Conservation (phyloP, 2,113 vertebrate species). For the Pluvianellus socialis region DNA sequence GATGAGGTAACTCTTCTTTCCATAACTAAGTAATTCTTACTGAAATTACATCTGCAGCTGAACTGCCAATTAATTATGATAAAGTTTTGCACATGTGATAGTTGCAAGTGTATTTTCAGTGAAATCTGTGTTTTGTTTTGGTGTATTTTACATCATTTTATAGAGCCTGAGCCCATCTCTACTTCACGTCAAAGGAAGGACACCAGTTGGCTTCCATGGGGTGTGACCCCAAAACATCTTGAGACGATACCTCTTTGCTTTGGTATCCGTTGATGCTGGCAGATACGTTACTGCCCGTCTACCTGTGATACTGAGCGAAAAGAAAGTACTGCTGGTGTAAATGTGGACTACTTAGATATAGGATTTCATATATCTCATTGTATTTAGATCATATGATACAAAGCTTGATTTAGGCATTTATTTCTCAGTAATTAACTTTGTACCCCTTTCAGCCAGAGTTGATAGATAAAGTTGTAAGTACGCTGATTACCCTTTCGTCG, state of each 20-base stretch:
- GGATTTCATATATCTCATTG: not conserved
- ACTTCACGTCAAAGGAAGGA: not conserved
- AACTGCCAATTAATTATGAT: not conserved
- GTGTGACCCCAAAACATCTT: not conserved
- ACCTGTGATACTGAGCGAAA: not conserved
- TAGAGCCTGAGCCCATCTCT: not conserved
- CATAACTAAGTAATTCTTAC: not conserved
- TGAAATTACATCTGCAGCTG: conserved; percentile 30
- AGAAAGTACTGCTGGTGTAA: not conserved
- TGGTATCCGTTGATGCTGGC: not conserved
- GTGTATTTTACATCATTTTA: not conserved
- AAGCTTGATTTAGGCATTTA: not conserved
- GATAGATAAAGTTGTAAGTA: not conserved
- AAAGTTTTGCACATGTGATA: not conserved
- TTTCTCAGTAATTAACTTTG: not conserved
- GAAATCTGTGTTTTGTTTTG: not conserved
- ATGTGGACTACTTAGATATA: not conserved
- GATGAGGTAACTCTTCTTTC: conserved; percentile 33
- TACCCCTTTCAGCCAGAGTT: not conserved
- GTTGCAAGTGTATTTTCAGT: not conserved
- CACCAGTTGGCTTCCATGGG: not conserved
- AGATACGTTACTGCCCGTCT: rapidly evolving
- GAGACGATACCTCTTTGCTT: not conserved
- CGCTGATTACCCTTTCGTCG: not conserved
- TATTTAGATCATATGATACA: not conserved